Evolutionary conservation across 2,888 invertebrate species (phyloP).

Genomic region (Standfussiana lucernea): DNA sequence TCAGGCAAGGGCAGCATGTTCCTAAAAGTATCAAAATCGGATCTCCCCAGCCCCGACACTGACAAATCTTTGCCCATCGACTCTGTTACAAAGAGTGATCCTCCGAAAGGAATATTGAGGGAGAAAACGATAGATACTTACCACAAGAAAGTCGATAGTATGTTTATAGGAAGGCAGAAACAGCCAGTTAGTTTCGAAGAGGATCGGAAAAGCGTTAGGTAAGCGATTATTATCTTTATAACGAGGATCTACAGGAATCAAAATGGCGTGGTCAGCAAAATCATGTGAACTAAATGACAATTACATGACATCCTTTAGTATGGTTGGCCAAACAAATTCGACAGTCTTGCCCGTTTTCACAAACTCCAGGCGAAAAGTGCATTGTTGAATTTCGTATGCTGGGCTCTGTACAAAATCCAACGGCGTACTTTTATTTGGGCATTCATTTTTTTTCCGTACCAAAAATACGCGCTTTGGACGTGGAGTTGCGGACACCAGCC

Average conservation of each 20-base stretch:
- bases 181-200: conserved; percentile 91
- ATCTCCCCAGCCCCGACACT: conserved; percentile 86
- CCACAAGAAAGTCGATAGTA: conserved; percentile 78
- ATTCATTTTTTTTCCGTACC: no score
- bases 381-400: background rate
- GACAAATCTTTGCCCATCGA: conserved; percentile 85
- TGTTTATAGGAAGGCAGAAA: conserved; percentile 75
- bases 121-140: conserved; percentile 88
- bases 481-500: no score
- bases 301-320: no score
- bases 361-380: background rate
- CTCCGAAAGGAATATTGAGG: conserved; percentile 91
- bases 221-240: background rate
- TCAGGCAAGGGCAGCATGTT: conserved; percentile 87
- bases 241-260: background rate
- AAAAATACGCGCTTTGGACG: no score
- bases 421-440: background rate
- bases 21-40: conserved; percentile 82
- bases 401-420: background rate
- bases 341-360: background rate
- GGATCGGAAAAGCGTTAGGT: conserved; percentile 94
- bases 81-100: conserved; percentile 86
- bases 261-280: background rate
- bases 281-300: background rate
- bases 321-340: no score